Evolutionary conservation across 2,797 vertebrate genomes (phyloP).

Genomic region (Poeciliopsis infans): DNA sequence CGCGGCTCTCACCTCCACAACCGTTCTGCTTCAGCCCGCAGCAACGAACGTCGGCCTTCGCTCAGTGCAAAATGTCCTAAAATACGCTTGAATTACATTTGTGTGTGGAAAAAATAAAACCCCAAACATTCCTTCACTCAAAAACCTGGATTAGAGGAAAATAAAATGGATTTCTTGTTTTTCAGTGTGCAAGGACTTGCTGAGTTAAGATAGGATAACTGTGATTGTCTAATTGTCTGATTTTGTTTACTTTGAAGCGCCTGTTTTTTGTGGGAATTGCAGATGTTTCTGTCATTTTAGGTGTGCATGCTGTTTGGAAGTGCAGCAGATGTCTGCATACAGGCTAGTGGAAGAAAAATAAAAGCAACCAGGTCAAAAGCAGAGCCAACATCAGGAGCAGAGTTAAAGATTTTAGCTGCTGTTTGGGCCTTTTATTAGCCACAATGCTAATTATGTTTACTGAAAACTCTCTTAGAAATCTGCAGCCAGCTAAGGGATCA

Average conservation of each 20-base stretch:
- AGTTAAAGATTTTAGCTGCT: background rate
- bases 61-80: constrained; percentile 22
- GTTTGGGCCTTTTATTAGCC: constrained; percentile 5
- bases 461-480: background rate
- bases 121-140: constrained; percentile 20
- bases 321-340: constrained; percentile 17
- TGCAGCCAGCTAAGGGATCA: background rate
- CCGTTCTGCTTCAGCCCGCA: constrained; percentile 18
- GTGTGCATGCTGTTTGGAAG: constrained; percentile 45
- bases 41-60: constrained; percentile 22
- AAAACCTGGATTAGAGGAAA: constrained; percentile 23
- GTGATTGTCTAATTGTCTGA: constrained; percentile 49
- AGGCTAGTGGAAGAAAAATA: constrained; percentile 2
- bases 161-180: constrained; percentile 33
- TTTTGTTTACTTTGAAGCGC: constrained; percentile 24
- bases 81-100: constrained; percentile 43
- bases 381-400: background rate
- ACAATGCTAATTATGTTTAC: background rate
- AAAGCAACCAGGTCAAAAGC: constrained; percentile 12
- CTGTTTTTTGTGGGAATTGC: constrained; percentile 19
- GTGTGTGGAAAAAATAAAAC: constrained; percentile 42
- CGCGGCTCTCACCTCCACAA: constrained; percentile 25
- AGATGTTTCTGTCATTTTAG: constrained; percentile 41
- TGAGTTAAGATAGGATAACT: constrained; percentile 47
- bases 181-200: constrained; percentile 31